Percentiles rank a stretch among this genome's conserved stretches.
phyloP scores from a whole-genome alignment of 2,888 invertebrate species.

The Aproaerema taeniolella region DNA sequence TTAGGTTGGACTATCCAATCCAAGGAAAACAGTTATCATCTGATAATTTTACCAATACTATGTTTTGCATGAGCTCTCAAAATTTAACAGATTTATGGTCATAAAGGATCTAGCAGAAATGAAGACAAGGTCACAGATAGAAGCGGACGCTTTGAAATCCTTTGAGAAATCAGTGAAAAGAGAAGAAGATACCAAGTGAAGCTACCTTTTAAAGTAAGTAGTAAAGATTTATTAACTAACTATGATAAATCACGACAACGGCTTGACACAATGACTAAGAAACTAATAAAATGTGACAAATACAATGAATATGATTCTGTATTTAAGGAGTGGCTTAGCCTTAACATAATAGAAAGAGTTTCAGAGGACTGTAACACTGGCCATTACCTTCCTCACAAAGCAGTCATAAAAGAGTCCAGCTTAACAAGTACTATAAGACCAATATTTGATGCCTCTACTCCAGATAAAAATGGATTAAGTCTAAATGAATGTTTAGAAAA shows the following conservation, averaged over 20 bases:
- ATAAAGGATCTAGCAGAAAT: too few relatives aligned
- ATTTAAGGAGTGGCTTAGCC: slow-evolving; percentile 6
- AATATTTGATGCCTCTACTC: slow-evolving; percentile 17
- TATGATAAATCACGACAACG: neutral
- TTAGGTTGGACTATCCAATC: too few relatives aligned
- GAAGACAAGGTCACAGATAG: too few relatives aligned
- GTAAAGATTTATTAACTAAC: slow-evolving; percentile 6
- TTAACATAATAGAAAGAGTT: slow-evolving; percentile 3
- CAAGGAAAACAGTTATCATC: too few relatives aligned
- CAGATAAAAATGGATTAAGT: slow-evolving; percentile 14
- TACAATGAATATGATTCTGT: slow-evolving; percentile 8
- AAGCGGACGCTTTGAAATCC: too few relatives aligned
- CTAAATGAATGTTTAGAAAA: slow-evolving; percentile 15
- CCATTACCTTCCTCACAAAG: slow-evolving; percentile 13
- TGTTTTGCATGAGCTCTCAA: too few relatives aligned
- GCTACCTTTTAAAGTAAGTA: too few relatives aligned
- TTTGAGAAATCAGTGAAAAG: too few relatives aligned
- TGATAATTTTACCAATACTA: too few relatives aligned
- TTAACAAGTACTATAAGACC: slow-evolving; percentile 12
- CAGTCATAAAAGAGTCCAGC: slow-evolving; percentile 13
- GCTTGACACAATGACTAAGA: slow-evolving; percentile 8
- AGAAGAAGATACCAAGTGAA: too few relatives aligned
- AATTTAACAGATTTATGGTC: too few relatives aligned
- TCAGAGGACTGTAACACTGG: neutral
- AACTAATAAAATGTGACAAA: neutral